phyloP scores from a whole-genome alignment of 1,140 invertebrate genomes.

The Aethina tumida region DNA sequence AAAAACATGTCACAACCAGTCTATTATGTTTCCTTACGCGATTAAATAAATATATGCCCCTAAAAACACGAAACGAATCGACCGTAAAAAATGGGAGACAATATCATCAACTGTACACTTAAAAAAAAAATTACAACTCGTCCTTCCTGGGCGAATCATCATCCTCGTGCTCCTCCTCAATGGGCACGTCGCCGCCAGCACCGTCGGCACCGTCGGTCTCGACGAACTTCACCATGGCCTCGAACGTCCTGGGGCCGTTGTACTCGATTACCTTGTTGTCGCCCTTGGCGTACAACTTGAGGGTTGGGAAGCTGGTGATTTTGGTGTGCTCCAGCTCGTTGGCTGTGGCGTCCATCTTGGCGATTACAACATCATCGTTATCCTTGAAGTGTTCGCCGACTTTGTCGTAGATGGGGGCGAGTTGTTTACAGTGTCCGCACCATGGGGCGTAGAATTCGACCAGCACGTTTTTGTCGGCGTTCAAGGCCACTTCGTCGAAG shows the following conservation, averaged over 20 bases:
- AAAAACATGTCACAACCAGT: no score
- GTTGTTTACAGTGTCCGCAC: constrained; percentile 95
- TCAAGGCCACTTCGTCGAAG: constrained; percentile 88
- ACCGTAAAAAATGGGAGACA: no score
- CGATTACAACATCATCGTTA: constrained; percentile 77
- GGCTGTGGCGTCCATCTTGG: constrained; percentile 96
- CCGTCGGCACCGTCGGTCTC: constrained; percentile 65
- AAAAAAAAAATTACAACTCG: constrained; percentile 62
- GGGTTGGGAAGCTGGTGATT: constrained; percentile 92
- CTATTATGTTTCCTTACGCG: no score
- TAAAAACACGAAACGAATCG: no score
- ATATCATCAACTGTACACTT: no score
- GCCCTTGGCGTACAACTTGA: constrained; percentile 89
- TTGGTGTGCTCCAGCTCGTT: constrained; percentile 96
- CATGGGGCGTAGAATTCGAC: constrained; percentile 99
- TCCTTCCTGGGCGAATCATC: constrained; percentile 56
- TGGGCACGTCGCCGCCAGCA: constrained; percentile 42
- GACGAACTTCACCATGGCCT: constrained; percentile 86
- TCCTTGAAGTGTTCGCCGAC: constrained; percentile 77
- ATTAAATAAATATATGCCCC: no score
- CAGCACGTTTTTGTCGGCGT: constrained; percentile 85
- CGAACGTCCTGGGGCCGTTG: constrained; percentile 90
- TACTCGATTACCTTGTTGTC: constrained; percentile 92
- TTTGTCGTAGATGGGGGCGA: constrained; percentile 91
- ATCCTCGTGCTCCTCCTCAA: constrained; percentile 52